Evolutionary conservation across 2,888 invertebrate species (phyloP), one percentile per base, ranked within the genome.

Genomic region (Lasius fuliginosus): DNA sequence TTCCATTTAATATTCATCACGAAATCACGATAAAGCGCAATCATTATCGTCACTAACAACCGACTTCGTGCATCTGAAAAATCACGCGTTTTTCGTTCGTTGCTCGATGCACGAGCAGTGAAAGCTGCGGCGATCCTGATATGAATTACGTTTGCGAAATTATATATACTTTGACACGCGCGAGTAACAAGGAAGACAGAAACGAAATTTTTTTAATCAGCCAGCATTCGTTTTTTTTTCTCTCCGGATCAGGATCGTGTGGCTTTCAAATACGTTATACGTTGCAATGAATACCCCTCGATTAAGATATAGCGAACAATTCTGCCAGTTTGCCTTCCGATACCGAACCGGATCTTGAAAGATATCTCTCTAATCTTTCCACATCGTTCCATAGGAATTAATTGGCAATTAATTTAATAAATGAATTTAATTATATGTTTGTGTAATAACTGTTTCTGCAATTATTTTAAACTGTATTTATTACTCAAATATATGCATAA

Each of bases 1-100:
- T 69, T 77, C 42, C 27, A 8, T 56, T 56, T 30, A 69, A 69
- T 69, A 68, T 36, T 27, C 68, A 9, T 69, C 42, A 30, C 11
- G 42, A 42, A 42, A 69, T 67, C 65, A 67, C n/a, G 12, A 30
- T 3, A 3, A 42, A 42, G 4, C n/a, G 42, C 23, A 77, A 30
- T 58, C 30, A 40, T 67, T 15, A 12, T 68, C 18, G 9, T 36
- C 8, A 30, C 30, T 69, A 77, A 77, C 15, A 30, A 77, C 11
- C 46, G 49, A 60, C 33, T 53, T 53, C 27, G 11, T 33, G 33
- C 23, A 6, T 49, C 15, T 9, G 23, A 18, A 46, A 46, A 49
- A 27, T 68, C 46, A 11, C 8, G 60, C 27, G n/a, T 18, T 27
- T 27, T 67, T 67, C 18, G 27, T 53, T 36, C 11, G 36, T 67